Percentiles rank a stretch among this genome's conserved stretches.
These are phyloP conservation scores for Dastarcus helophoroides DNA, from an alignment of 2,888 invertebrate species.

Conservation along the genomic window DNA sequence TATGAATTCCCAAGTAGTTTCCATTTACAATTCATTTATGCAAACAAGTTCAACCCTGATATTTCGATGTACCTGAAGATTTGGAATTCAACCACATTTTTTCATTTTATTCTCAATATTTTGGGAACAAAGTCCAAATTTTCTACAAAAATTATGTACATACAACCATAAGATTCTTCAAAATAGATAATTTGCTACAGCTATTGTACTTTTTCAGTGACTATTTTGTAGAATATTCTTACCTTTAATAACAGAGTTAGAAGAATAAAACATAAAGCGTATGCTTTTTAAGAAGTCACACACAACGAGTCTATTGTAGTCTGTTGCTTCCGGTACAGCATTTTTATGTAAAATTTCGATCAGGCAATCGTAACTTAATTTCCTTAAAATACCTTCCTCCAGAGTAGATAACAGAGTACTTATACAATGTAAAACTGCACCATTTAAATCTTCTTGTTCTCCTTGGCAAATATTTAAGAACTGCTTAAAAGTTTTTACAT, in stretches of 20 bases:
- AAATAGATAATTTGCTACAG: too few species aligned
- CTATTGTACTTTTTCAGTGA: not conserved
- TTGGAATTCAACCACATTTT: too few species aligned
- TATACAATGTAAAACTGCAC: constrained; percentile 26
- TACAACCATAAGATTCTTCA: too few species aligned
- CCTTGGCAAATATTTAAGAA: constrained; percentile 22
- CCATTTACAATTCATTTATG: too few species aligned
- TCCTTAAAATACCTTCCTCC: constrained; percentile 8
- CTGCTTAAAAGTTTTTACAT: constrained; percentile 25
- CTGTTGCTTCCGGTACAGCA: constrained; percentile 24
- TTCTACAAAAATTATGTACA: too few species aligned
- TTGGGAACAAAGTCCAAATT: too few species aligned
- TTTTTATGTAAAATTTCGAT: constrained; percentile 21
- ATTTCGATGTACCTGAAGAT: too few species aligned
- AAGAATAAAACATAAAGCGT: constrained; percentile 8
- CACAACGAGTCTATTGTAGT: constrained; percentile 24
- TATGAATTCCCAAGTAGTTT: too few species aligned
- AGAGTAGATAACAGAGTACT: constrained; percentile 24
- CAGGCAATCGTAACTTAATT: constrained; percentile 12
- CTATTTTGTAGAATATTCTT: not conserved
- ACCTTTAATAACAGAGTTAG: too few species aligned
- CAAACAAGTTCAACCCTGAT: too few species aligned
- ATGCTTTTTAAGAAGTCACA: constrained; percentile 14
- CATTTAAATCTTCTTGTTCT: constrained; percentile 27
- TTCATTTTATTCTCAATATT: too few species aligned